A percentile compares a stretch with the other conserved stretches of the same genome.
Evolutionary conservation across 2,888 invertebrate genomes (phyloP).

Genomic region (Eilema griseolum): DNA sequence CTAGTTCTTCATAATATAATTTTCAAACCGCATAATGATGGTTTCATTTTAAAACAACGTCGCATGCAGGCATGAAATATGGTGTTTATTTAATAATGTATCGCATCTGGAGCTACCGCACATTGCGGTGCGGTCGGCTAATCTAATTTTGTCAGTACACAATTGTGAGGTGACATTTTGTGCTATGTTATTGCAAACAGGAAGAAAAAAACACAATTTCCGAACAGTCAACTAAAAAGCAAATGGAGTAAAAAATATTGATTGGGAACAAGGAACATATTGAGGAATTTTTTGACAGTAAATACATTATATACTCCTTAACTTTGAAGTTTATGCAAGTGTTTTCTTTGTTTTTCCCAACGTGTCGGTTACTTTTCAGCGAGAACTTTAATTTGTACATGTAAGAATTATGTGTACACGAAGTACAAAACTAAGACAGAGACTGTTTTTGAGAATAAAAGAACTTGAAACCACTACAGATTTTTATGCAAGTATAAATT

Average conservation of each 20-base stretch:
- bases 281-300: too few species aligned
- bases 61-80: slow-evolving; percentile 32
- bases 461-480: background rate
- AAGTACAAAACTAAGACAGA: too few species aligned
- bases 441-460: background rate
- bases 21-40: background rate
- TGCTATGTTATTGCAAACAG: slow-evolving; percentile 17
- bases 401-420: too few species aligned
- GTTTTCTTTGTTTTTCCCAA: too few species aligned
- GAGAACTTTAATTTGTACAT: too few species aligned
- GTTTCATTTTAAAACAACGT: slow-evolving; percentile 16
- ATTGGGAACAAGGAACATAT: too few species aligned
- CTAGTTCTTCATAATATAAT: background rate
- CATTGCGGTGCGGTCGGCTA: slow-evolving; percentile 47
- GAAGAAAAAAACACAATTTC: background rate
- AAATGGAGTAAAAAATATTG: too few species aligned
- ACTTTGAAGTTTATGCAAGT: too few species aligned
- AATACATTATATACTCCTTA: too few species aligned
- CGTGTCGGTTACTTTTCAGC: too few species aligned
- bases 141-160: slow-evolving; percentile 48
- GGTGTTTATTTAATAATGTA: slow-evolving; percentile 53
- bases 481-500: background rate
- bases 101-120: slow-evolving; percentile 51
- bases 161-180: slow-evolving; percentile 22
- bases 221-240: too few species aligned